These are phyloP conservation scores for Sus scrofa DNA, from an alignment of 2,113 vertebrate genomes.

Conservation along the genomic window DNA sequence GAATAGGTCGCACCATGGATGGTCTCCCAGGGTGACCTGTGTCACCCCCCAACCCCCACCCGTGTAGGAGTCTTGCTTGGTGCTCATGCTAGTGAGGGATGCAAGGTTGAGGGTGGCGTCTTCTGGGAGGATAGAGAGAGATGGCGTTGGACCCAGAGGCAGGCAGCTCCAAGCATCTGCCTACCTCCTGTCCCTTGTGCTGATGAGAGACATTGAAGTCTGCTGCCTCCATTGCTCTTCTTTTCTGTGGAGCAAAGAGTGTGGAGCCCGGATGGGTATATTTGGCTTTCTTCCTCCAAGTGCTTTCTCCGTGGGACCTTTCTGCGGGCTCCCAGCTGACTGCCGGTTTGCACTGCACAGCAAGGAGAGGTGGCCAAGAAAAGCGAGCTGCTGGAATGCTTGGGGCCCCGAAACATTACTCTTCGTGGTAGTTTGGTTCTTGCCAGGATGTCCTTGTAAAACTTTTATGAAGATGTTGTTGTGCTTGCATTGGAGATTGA, in stretches of 20 bases:
- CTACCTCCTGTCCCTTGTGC: background rate
- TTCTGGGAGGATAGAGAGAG: background rate
- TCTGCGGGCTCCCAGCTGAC: slow-evolving; percentile 76
- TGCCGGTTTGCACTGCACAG: background rate
- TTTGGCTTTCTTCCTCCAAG: slow-evolving; percentile 72
- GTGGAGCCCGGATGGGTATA: slow-evolving; percentile 68
- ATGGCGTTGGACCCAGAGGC: background rate
- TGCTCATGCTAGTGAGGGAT: background rate
- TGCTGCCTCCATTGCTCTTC: slow-evolving; percentile 62
- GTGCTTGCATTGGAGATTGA: slow-evolving; percentile 17
- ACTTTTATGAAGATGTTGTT: slow-evolving; percentile 79
- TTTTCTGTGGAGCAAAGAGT: slow-evolving; percentile 45
- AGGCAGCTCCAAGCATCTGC: background rate
- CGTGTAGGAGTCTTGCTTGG: background rate
- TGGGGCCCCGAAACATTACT: slow-evolving; percentile 67
- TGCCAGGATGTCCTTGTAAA: slow-evolving; percentile 82
- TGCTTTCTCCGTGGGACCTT: slow-evolving; percentile 76
- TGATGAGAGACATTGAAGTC: slow-evolving; percentile 65
- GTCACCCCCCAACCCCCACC: no score
- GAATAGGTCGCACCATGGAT: background rate
- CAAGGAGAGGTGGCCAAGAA: slow-evolving; percentile 81
- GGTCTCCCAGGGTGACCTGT: background rate
- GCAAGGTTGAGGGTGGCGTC: background rate
- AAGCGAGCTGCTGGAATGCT: slow-evolving; percentile 73
- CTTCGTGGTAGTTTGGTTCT: slow-evolving; percentile 73